Evolutionary conservation across 2,113 vertebrate species (phyloP).

Genomic region (Turdus rufiventris): DNA sequence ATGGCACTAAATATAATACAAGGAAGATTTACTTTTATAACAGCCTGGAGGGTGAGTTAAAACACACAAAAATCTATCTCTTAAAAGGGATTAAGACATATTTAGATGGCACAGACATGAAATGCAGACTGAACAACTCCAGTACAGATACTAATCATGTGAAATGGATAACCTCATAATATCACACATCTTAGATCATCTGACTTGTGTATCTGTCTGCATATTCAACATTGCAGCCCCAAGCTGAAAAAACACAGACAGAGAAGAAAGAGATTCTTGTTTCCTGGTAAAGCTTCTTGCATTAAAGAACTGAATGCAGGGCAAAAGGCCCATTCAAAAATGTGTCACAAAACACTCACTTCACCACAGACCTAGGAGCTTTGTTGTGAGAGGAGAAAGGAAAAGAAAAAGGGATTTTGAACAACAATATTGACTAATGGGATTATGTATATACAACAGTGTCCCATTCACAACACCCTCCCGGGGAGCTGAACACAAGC

Average conservation of each 20-base stretch:
- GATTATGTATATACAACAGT: not conserved
- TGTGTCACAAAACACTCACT: conserved; percentile 29
- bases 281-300: conserved; percentile 35
- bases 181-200: conserved; percentile 42
- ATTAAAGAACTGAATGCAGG: conserved; percentile 30
- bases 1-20: not conserved
- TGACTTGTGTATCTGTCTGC: conserved; percentile 49
- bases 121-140: not conserved
- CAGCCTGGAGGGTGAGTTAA: not conserved
- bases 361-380: not conserved
- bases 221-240: conserved; percentile 1
- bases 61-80: not conserved
- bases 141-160: not conserved
- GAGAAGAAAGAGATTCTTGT: conserved; percentile 69
- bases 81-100: not conserved
- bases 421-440: not conserved
- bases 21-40: not conserved
- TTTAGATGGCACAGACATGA: not conserved
- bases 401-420: not conserved
- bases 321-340: conserved; percentile 57
- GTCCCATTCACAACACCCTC: not conserved
- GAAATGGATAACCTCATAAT: conserved; percentile 54
- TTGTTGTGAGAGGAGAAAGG: not conserved
- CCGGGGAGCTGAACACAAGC: not conserved
- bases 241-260: conserved; percentile 53